A percentile compares a stretch with the other conserved stretches of the same genome.
phyloP scores from a whole-genome alignment of 2,113 vertebrate genomes.

The Prionailurus bengalensis region DNA sequence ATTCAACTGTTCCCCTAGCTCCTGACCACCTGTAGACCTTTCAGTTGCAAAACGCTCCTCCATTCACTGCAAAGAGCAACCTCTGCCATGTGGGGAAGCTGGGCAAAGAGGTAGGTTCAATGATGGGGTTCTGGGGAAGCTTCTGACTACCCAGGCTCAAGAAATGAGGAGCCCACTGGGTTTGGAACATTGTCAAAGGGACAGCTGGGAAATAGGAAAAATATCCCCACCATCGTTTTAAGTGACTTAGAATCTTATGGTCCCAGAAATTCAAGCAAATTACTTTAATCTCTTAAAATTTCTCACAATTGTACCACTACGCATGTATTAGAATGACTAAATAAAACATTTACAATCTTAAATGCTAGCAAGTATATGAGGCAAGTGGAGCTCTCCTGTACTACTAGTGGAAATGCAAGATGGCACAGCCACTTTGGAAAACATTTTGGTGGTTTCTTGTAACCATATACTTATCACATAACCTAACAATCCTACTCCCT shows the following conservation, averaged over 20 bases:
- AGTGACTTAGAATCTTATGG: background rate
- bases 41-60: background rate
- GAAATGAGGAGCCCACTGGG: background rate
- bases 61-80: background rate
- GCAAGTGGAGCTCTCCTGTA: background rate
- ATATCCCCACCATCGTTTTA: background rate
- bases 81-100: background rate
- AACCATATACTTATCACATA: background rate
- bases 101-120: conserved; percentile 47
- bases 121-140: background rate
- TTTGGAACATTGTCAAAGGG: background rate
- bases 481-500: background rate
- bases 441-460: background rate
- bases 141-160: background rate
- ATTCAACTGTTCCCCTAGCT: background rate
- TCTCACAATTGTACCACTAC: background rate
- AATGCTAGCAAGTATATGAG: background rate
- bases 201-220: background rate
- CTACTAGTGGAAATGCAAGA: background rate
- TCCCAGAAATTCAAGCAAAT: background rate
- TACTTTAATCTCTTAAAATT: conserved; percentile 1
- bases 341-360: background rate
- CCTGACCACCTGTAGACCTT: background rate
- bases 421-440: background rate
- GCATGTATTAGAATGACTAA: background rate